These are phyloP conservation scores for Callocephalon fimbriatum DNA, from an alignment of 2,113 vertebrate genomes.

Conservation along the genomic window DNA sequence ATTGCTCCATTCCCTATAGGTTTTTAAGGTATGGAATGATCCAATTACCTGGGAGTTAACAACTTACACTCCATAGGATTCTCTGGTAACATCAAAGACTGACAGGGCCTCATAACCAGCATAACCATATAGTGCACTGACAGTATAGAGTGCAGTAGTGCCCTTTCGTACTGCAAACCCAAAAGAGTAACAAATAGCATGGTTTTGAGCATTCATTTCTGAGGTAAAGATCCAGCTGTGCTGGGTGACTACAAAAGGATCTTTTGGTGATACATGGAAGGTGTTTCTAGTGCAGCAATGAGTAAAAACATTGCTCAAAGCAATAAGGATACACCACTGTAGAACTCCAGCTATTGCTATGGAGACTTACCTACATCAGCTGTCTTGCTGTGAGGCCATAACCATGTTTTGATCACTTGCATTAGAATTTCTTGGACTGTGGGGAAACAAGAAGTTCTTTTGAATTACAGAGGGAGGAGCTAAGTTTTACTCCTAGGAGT, in stretches of 20 bases:
- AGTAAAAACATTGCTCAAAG: neutral
- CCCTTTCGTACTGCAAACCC: neutral
- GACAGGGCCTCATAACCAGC: neutral
- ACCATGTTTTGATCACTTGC: neutral
- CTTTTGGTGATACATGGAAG: neutral
- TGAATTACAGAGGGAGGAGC: neutral
- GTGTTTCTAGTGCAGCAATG: neutral
- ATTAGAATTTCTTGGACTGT: neutral
- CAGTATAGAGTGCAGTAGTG: no score
- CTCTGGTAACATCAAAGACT: neutral
- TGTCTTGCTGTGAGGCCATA: neutral
- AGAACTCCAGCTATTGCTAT: neutral
- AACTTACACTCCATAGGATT: neutral
- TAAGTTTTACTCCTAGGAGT: neutral
- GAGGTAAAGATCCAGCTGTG: neutral
- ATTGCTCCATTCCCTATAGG: neutral
- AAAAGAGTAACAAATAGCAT: neutral
- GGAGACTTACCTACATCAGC: neutral
- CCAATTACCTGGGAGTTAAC: neutral
- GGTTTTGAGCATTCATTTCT: neutral
- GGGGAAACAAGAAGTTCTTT: neutral
- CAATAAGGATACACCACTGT: neutral
- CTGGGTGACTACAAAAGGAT: neutral
- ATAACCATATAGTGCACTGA: neutral
- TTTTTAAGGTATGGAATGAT: neutral